Evolutionary conservation across 2,113 vertebrate genomes (phyloP).

Genomic region (Illadopsis cleaveri): DNA sequence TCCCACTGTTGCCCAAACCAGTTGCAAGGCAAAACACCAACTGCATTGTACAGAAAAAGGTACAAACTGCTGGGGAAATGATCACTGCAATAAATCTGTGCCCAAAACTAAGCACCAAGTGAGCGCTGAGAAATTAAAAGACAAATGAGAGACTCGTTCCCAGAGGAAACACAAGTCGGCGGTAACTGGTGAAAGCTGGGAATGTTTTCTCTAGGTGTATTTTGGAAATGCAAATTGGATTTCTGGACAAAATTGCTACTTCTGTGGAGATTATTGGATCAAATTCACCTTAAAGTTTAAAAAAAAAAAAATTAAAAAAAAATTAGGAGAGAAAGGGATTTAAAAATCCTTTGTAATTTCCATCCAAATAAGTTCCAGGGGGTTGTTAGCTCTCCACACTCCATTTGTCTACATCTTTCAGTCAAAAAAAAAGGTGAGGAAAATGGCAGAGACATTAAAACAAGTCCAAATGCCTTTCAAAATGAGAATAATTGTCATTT

Average conservation of each 20-base stretch:
- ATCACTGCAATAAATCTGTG: background rate
- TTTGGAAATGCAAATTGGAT: background rate
- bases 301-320: background rate
- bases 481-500: background rate
- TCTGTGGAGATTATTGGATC: background rate
- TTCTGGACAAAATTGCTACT: background rate
- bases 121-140: background rate
- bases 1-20: background rate
- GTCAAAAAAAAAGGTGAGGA: background rate
- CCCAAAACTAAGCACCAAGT: background rate
- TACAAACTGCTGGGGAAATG: background rate
- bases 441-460: background rate
- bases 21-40: background rate
- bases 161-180: fast-evolving
- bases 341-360: background rate
- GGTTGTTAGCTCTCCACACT: background rate
- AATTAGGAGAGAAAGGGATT: background rate
- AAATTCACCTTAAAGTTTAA: background rate
- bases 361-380: background rate
- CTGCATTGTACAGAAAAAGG: fast-evolving
- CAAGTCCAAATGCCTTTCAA: background rate
- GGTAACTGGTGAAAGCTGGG: background rate
- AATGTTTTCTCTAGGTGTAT: background rate
- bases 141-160: background rate
- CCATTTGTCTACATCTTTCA: background rate